Evolutionary conservation across 2,888 invertebrate species (phyloP).

Genomic region (Anoncus sp.): DNA sequence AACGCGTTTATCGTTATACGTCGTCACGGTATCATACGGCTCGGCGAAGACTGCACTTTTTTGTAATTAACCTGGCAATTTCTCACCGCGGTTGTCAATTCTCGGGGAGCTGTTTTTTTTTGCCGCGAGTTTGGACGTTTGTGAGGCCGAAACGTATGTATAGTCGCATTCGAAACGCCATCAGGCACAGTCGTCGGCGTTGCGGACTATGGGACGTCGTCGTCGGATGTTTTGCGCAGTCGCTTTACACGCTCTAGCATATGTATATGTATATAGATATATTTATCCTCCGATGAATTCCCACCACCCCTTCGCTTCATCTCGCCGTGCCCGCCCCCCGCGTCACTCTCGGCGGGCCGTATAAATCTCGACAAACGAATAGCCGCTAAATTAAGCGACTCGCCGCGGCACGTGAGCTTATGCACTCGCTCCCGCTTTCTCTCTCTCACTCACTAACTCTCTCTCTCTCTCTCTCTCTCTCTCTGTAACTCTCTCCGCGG

Average conservation of each 20-base stretch:
- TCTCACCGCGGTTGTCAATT: constrained; percentile 74
- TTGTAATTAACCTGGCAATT: constrained; percentile 72
- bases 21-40: constrained; percentile 15
- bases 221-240: constrained; percentile 51
- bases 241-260: constrained; percentile 24
- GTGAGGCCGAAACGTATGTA: constrained; percentile 39
- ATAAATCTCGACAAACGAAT: constrained; percentile 65
- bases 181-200: constrained; percentile 41
- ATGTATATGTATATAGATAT: constrained; percentile 39
- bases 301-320: constrained; percentile 22
- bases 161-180: constrained; percentile 41
- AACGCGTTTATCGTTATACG: constrained; percentile 8
- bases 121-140: constrained; percentile 34
- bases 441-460: constrained; percentile 20
- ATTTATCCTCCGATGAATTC: constrained; percentile 36
- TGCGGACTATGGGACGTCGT: constrained; percentile 35
- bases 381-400: constrained; percentile 67
- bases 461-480: constrained; percentile 30
- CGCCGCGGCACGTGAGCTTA: constrained; percentile 60
- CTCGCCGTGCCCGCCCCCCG: constrained; percentile 30
- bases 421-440: constrained; percentile 47
- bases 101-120: constrained; percentile 61
- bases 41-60: constrained; percentile 61
- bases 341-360: constrained; percentile 52
- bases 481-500: constrained; percentile 37